Percentiles rank a stretch among this genome's conserved stretches.
These are phyloP conservation scores for Chionis minor DNA, from an alignment of 2,113 vertebrate species.

Conservation along the genomic window DNA sequence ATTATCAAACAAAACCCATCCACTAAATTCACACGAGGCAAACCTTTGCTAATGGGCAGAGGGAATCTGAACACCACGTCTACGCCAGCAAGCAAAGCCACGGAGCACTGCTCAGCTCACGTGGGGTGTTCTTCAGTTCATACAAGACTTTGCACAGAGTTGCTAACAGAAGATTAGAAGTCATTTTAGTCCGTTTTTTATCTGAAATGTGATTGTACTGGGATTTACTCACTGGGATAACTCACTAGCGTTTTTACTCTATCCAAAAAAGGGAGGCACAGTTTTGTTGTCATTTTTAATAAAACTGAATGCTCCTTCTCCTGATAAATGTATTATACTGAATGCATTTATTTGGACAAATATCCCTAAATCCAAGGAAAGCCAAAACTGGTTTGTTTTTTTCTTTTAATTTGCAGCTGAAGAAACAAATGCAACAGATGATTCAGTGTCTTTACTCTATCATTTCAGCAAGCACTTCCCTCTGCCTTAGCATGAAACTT, in stretches of 20 bases:
- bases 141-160: neutral
- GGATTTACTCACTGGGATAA: neutral
- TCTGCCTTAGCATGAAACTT: neutral
- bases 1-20: neutral
- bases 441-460: neutral
- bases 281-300: conserved; percentile 1
- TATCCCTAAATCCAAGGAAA: neutral
- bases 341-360: neutral
- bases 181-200: neutral
- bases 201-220: neutral
- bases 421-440: conserved; percentile 16
- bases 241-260: neutral
- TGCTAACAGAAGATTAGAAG: neutral
- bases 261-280: neutral
- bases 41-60: neutral
- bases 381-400: neutral
- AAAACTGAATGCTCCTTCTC: neutral
- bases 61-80: neutral
- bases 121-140: neutral
- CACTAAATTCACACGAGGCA: neutral
- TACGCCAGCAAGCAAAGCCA: neutral
- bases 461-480: neutral
- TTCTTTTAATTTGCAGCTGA: neutral
- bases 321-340: neutral
- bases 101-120: neutral